Conservation (phyloP, 1,140 invertebrate genomes). For the Augochlora pura region DNA sequence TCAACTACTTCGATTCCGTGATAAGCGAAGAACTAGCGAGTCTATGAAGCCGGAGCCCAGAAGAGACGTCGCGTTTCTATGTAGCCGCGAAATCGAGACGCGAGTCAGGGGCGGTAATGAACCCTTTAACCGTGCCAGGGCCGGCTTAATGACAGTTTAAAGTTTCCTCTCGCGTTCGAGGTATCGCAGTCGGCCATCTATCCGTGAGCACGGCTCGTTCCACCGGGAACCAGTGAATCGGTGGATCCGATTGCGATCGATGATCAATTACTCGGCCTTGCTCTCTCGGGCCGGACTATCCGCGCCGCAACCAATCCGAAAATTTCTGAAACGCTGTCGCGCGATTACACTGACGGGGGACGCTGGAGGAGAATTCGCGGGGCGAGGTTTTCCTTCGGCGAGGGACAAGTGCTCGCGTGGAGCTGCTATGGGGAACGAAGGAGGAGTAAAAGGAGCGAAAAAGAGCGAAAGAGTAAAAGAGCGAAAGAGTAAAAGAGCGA, state of each 20-base stretch:
- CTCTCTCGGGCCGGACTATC: too few species aligned
- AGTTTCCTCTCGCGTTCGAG: constrained; percentile 64
- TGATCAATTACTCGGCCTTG: constrained; percentile 53
- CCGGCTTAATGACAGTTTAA: constrained; percentile 66
- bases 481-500: too few species aligned
- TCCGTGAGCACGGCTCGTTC: constrained; percentile 46
- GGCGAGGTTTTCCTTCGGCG: constrained; percentile 29
- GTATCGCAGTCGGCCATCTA: constrained; percentile 60
- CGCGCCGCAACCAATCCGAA: constrained; percentile 11
- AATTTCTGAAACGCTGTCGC: not conserved
- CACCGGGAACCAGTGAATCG: constrained; percentile 31
- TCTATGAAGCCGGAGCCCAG: too few species aligned
- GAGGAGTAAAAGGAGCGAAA: too few species aligned
- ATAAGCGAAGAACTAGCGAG: constrained; percentile 39
- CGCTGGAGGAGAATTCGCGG: not conserved
- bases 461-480: too few species aligned
- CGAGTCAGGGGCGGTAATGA: constrained; percentile 53
- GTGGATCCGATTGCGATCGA: constrained; percentile 37
- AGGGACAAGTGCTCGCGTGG: not conserved
- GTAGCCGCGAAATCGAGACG: constrained; percentile 43
- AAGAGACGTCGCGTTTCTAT: constrained; percentile 18
- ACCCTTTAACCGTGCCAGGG: constrained; percentile 55
- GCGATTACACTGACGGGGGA: not conserved
- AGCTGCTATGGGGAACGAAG: not conserved
- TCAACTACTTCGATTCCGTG: too few species aligned